These are phyloP conservation scores for Tenualosa thibaudeaui DNA, from an alignment of 2,797 vertebrate genomes.

Conservation along the genomic window DNA sequence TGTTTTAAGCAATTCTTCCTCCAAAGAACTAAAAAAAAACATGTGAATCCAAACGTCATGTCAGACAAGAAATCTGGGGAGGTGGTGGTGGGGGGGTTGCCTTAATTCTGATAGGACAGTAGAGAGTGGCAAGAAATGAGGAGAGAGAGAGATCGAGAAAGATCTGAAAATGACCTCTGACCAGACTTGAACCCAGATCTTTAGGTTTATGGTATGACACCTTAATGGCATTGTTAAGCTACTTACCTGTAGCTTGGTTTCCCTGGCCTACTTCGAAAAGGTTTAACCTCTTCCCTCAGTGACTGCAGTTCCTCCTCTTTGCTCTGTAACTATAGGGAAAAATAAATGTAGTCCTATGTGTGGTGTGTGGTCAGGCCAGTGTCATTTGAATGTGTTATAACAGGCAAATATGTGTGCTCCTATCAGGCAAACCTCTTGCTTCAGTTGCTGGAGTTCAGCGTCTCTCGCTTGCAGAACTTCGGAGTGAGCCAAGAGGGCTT, in stretches of 20 bases:
- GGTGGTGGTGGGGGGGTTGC: too few relatives aligned
- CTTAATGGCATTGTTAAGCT: too few relatives aligned
- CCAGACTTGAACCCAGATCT: too few relatives aligned
- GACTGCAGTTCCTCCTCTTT: conserved; percentile 64
- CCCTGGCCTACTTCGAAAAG: conserved; percentile 57
- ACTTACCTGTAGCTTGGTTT: conserved; percentile 74
- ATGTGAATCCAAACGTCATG: too few relatives aligned
- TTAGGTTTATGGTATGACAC: too few relatives aligned
- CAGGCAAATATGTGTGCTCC: conserved; percentile 2
- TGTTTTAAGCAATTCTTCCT: conserved; percentile 63
- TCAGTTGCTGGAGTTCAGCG: conserved; percentile 69
- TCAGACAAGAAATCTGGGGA: too few relatives aligned
- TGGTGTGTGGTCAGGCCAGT: conserved; percentile 9
- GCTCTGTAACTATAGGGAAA: conserved; percentile 61
- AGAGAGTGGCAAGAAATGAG: too few relatives aligned
- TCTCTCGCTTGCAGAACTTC: conserved; percentile 69
- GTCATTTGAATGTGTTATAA: not conserved
- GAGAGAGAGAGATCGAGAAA: too few relatives aligned
- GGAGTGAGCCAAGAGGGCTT: conserved; percentile 74
- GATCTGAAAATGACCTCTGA: too few relatives aligned
- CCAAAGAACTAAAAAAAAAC: conserved; percentile 60
- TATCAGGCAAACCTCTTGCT: conserved; percentile 65
- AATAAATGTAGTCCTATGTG: conserved; percentile 14
- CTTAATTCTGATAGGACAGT: too few relatives aligned
- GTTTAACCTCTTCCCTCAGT: conserved; percentile 65